Conservation (phyloP, 2,888 invertebrate species). For the Seladonia tumulorum region DNA sequence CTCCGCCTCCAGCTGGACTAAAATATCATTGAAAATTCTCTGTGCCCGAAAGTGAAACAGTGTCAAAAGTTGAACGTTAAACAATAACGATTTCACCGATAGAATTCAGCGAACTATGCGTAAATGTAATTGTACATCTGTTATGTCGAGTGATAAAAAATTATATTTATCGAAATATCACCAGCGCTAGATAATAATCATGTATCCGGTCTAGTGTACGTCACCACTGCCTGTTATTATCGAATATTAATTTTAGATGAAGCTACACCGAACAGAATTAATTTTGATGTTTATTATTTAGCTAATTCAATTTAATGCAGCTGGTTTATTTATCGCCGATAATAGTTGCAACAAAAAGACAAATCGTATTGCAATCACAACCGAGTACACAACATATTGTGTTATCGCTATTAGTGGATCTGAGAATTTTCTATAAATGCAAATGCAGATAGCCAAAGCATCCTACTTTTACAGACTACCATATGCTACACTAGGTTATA, state of each 20-base stretch:
- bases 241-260: not conserved
- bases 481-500: no score
- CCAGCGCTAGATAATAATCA: no score
- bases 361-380: not conserved
- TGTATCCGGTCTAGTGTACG: no score
- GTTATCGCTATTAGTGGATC: no score
- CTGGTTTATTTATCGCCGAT: not conserved
- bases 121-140: not conserved
- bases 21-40: constrained; percentile 36
- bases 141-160: not conserved
- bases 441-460: no score
- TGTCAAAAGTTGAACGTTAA: not conserved
- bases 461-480: no score
- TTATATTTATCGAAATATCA: not conserved
- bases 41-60: not conserved
- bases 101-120: not conserved
- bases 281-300: not conserved
- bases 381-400: not conserved
- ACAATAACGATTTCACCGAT: not conserved
- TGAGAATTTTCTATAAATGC: no score
- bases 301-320: not conserved
- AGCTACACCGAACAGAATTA: not conserved
- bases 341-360: not conserved
- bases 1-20: constrained; percentile 18
- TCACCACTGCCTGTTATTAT: not conserved